Conservation (phyloP, 2,113 vertebrate species). For the Glareola pratincola region DNA sequence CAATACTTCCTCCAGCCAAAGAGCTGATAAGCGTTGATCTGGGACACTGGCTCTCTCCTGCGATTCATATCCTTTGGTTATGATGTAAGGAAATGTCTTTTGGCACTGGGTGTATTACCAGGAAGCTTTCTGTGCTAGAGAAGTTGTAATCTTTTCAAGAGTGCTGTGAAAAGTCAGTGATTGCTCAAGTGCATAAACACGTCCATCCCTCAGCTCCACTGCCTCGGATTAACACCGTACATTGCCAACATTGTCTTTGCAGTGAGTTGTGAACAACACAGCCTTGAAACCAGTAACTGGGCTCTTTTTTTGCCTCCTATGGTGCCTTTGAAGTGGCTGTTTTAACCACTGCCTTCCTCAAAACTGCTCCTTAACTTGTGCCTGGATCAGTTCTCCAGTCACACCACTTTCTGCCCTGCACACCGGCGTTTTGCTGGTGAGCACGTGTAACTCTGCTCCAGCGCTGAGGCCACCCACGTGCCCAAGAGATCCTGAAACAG, state of each 20-base stretch:
- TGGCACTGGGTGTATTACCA: not conserved
- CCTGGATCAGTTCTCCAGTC: not conserved
- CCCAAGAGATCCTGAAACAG: not conserved
- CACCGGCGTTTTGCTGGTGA: not conserved
- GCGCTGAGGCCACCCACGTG: fast-evolving
- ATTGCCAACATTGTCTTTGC: not conserved
- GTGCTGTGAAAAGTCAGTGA: not conserved
- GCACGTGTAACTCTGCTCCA: not conserved
- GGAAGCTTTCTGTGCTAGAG: not conserved
- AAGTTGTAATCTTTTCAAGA: not conserved
- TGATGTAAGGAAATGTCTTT: not conserved
- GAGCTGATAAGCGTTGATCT: not conserved
- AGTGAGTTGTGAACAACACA: not conserved
- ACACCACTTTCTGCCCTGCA: not conserved
- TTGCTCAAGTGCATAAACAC: not conserved
- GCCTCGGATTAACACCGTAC: not conserved
- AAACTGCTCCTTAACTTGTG: not conserved
- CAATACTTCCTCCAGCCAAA: not conserved
- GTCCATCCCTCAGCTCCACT: not conserved
- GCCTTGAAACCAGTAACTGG: not conserved
- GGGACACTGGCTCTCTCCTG: not conserved
- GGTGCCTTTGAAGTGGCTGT: not conserved
- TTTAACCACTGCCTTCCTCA: not conserved
- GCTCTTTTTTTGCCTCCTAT: not conserved
- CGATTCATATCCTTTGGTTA: not conserved